phyloP scores from a whole-genome alignment of 2,888 invertebrate genomes.

The Apomyelois bistriatella region DNA sequence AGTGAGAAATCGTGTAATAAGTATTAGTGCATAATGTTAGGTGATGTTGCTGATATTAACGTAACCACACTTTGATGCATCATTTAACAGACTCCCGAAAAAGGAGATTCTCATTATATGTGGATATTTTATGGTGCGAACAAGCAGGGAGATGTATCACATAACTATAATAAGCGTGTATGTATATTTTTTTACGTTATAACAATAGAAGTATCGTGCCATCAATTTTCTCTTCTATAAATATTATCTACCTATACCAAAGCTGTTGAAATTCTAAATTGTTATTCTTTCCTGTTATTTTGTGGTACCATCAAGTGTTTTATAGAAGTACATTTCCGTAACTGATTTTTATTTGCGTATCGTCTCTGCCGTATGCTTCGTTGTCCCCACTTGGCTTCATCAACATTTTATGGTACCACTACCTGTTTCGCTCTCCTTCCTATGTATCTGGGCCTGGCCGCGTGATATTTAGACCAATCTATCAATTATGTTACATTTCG shows the following conservation, averaged over 20 bases:
- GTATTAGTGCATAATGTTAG: conserved; percentile 38
- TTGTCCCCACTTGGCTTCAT: too few species aligned
- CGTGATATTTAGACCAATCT: conserved; percentile 8
- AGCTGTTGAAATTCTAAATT: conserved; percentile 24
- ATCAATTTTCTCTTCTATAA: conserved; percentile 19
- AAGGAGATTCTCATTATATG: neutral
- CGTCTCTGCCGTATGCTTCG: too few species aligned
- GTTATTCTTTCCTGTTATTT: conserved; percentile 19
- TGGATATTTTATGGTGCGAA: neutral
- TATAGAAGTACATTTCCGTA: too few species aligned
- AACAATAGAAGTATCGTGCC: conserved; percentile 18
- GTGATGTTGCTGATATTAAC: conserved; percentile 32
- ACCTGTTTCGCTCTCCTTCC: neutral
- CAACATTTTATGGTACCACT: neutral
- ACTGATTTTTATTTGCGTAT: too few species aligned
- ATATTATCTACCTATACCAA: too few species aligned
- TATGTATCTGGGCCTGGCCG: neutral
- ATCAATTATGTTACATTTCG: conserved; percentile 16
- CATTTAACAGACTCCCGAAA: conserved; percentile 11
- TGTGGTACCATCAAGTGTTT: neutral
- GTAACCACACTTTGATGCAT: conserved; percentile 19
- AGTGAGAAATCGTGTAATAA: conserved; percentile 42
- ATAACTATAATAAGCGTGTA: conserved; percentile 12
- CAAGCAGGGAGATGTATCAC: conserved; percentile 3
- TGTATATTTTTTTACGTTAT: conserved; percentile 17